Evolutionary conservation across 2,797 vertebrate species (phyloP), one percentile per base, ranked within the genome.

Genomic region (Melanotaenia pygmaea): DNA sequence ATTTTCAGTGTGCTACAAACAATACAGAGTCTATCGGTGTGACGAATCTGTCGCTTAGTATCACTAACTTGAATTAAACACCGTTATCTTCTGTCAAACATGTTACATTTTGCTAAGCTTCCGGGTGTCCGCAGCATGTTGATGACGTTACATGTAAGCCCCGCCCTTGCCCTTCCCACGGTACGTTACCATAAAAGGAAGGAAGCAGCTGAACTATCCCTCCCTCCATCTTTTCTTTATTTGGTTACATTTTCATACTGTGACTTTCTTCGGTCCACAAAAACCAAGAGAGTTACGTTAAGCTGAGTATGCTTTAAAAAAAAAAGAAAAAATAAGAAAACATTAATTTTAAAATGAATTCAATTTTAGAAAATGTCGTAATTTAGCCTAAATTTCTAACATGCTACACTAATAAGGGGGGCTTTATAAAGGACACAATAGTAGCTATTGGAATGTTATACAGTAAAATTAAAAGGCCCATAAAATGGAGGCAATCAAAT

Each of bases 161-260:
- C 30, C 91, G 68, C 93, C 93, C 80, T 5, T 34, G 14, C 24
- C 24, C 20, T 43, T 43, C 10, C 1, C 35, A 78, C 72, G 72
- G 51, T 14, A 0, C n/a, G 64, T 89, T 63, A 84, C 94, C 91
- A 77, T 92, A 95, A 76, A 92, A 93, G 94, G 94, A 85, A 83
- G 57, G 67, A 71, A 56, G 62, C 32, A 20, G 67, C 28, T 16
- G 1, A 62, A 13, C 7, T 47, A 1, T 30, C 38, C 6, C 35
- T 8, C 14, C 30, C 47, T 59, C 24, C 53, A 32, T 64, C 79
- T 72, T 72, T 59, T 24, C 89, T 91, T 80, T 83, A 91, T 93
- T 90, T 93, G 91, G 89, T 80, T 85, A 85, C 1, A 76, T 76
- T 77, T 82, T 6, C 64, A 72, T 83, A 20, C 16, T 61, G 38